Evolutionary conservation across 2,113 vertebrate genomes (phyloP).

Genomic region (Sapayoa aenigma): DNA sequence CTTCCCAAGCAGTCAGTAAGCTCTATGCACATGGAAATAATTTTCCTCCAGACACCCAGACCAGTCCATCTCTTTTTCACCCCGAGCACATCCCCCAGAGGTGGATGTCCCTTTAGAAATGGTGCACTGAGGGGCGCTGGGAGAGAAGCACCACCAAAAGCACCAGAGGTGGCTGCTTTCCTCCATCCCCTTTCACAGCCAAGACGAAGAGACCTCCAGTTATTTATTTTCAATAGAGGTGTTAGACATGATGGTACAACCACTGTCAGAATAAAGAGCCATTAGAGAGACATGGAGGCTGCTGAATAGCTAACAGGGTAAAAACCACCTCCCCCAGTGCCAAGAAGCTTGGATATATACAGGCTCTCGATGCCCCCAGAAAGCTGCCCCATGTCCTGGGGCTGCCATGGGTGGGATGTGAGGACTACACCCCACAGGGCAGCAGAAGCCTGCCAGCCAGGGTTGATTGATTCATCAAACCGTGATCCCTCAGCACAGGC

Average conservation of each 20-base stretch:
- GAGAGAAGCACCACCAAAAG: neutral
- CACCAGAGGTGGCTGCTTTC: neutral
- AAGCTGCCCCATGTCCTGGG: neutral
- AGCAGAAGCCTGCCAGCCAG: too few relatives aligned
- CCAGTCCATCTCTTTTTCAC: neutral
- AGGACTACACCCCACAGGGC: neutral
- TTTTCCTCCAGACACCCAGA: neutral
- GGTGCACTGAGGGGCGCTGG: neutral
- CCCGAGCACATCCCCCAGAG: fast-evolving
- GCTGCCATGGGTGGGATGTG: neutral
- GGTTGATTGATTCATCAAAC: neutral
- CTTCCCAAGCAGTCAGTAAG: neutral
- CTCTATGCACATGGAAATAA: neutral
- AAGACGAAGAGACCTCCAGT: neutral
- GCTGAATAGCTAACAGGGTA: neutral
- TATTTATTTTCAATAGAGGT: neutral
- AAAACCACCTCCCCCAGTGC: neutral
- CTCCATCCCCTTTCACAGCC: neutral
- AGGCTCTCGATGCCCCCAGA: neutral
- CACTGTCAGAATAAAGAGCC: neutral
- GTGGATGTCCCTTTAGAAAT: neutral
- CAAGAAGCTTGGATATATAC: neutral
- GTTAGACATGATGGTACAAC: neutral
- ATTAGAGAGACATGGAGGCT: fast-evolving
- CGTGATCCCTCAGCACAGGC: neutral